These are phyloP conservation scores for Gracilinanus agilis DNA, from an alignment of 2,113 vertebrate species.

Conservation along the genomic window DNA sequence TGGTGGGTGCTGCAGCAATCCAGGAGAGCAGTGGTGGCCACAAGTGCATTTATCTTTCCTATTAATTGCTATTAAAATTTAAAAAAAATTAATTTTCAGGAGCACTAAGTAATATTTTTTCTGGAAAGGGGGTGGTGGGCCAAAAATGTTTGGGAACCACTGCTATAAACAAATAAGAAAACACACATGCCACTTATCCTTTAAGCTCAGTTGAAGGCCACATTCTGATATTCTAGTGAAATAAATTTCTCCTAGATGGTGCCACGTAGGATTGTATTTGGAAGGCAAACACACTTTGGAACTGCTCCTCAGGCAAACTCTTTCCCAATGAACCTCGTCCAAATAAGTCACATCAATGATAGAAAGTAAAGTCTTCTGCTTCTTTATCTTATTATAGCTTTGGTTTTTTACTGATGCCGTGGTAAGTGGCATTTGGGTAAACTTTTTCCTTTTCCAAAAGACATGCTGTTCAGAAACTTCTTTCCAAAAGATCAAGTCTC, in stretches of 20 bases:
- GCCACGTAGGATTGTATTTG: background rate
- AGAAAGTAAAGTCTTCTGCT: background rate
- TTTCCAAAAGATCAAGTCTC: background rate
- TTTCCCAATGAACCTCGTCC: background rate
- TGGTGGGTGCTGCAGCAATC: too few species aligned
- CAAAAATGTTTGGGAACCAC: too few species aligned
- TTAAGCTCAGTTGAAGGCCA: background rate
- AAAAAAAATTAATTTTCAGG: too few species aligned
- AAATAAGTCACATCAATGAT: background rate
- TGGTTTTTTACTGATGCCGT: background rate
- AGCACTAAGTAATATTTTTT: too few species aligned
- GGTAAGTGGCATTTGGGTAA: background rate
- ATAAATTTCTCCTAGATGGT: background rate
- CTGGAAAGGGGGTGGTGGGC: too few species aligned
- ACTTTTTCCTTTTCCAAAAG: background rate
- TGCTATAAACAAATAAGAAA: background rate
- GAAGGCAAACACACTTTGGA: background rate
- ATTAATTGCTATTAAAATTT: too few species aligned
- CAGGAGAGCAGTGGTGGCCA: too few species aligned
- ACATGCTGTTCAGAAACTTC: background rate
- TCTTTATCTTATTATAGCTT: background rate
- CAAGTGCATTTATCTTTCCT: too few species aligned
- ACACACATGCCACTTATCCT: background rate
- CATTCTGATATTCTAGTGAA: background rate
- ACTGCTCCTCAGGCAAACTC: background rate